Evolutionary conservation across 2,797 vertebrate species (phyloP).

Genomic region (Darevskia mixta): DNA sequence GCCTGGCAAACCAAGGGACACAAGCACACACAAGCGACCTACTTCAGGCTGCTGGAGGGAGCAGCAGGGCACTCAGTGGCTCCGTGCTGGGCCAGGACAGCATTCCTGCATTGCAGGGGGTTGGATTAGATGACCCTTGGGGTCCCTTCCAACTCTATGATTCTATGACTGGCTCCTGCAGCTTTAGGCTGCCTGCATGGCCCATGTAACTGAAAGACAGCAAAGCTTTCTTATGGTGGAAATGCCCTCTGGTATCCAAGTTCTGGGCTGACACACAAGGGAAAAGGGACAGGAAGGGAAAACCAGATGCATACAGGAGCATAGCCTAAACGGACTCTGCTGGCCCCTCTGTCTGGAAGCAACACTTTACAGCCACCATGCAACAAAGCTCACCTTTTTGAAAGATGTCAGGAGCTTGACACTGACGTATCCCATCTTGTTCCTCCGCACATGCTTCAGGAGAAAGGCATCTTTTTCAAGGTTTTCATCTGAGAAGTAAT

Average conservation of each 20-base stretch:
- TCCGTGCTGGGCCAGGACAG: not conserved
- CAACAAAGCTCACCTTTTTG: conserved; percentile 88
- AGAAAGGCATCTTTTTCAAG: conserved; percentile 97
- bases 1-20: not conserved
- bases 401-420: conserved; percentile 98
- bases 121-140: too few relatives aligned
- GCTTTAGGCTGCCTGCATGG: too few relatives aligned
- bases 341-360: not conserved
- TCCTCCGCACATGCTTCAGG: conserved; percentile 94
- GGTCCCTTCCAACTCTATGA: too few relatives aligned
- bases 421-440: conserved; percentile 96
- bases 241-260: too few relatives aligned
- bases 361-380: not conserved
- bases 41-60: not conserved
- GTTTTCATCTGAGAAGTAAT: conserved; percentile 97
- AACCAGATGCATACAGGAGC: not conserved
- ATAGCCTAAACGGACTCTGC: too few relatives aligned
- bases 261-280: too few relatives aligned
- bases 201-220: not conserved
- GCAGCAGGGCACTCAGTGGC: not conserved
- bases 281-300: not conserved
- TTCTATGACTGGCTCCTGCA: too few relatives aligned
- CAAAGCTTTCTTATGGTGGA: too few relatives aligned
- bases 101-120: not conserved
- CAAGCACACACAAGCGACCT: not conserved